Percentiles rank a stretch among this genome's conserved stretches.
phyloP scores from a whole-genome alignment of 2,797 vertebrate genomes.

The Rhyacichthys aspro region DNA sequence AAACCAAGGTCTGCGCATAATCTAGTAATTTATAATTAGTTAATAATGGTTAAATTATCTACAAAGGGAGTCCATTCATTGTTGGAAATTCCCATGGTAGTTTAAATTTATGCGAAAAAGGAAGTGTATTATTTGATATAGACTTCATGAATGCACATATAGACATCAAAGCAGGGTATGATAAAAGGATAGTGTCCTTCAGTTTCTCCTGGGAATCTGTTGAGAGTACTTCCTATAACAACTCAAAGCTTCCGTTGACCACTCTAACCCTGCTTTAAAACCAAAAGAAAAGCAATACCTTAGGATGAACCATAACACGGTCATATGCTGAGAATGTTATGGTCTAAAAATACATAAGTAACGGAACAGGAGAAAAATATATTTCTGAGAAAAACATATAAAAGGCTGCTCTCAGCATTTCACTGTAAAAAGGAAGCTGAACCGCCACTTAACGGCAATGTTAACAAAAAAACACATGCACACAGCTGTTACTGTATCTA shows the following conservation, averaged over 20 bases:
- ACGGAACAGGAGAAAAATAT: too few species aligned
- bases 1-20: background rate
- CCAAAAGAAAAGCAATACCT: background rate
- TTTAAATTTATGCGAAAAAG: background rate
- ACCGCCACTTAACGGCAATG: too few species aligned
- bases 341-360: background rate
- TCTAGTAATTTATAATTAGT: background rate
- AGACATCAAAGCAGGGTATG: background rate
- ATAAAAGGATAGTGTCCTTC: background rate
- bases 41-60: background rate
- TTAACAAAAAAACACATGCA: too few species aligned
- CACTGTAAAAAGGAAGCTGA: background rate
- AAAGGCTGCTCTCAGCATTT: too few species aligned
- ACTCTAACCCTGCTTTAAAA: background rate
- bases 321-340: background rate
- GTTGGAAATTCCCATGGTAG: conserved; percentile 1
- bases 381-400: background rate
- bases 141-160: background rate
- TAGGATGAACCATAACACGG: background rate
- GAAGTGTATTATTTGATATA: background rate
- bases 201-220: background rate
- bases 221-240: background rate
- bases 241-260: conserved; percentile 4
- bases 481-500: too few species aligned
- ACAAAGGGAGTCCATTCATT: background rate